Evolutionary conservation across 2,888 invertebrate genomes (phyloP).

Genomic region (Eilema griseolum): DNA sequence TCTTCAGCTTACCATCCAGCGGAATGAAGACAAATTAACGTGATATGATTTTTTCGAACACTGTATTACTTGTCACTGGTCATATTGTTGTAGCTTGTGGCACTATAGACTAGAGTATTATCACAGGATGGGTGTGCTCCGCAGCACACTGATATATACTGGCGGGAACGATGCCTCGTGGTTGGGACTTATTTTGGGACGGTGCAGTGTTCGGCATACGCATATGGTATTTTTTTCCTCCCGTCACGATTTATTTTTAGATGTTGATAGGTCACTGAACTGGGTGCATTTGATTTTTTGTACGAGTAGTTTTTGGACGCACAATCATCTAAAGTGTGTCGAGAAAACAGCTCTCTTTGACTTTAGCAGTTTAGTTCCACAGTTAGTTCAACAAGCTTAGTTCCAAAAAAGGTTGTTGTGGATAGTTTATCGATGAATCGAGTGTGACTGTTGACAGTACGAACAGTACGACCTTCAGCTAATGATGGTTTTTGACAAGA

Average conservation of each 20-base stretch:
- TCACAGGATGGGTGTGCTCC: slow-evolving; percentile 74
- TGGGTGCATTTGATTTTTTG: slow-evolving; percentile 66
- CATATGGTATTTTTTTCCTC: slow-evolving; percentile 67
- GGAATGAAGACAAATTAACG: no score
- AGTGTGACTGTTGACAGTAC: neutral
- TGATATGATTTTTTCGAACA: slow-evolving; percentile 50
- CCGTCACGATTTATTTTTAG: slow-evolving; percentile 82
- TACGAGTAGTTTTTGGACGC: slow-evolving; percentile 13
- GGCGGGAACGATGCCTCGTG: slow-evolving; percentile 78
- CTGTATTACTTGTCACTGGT: slow-evolving; percentile 73
- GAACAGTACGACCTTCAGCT: no score
- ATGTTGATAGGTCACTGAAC: slow-evolving; percentile 84
- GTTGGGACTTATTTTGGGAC: slow-evolving; percentile 77
- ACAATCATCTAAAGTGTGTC: no score
- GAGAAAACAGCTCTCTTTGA: no score
- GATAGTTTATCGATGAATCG: no score
- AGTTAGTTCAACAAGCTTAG: no score
- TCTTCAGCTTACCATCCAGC: no score
- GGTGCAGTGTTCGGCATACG: slow-evolving; percentile 61
- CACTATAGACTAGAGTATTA: slow-evolving; percentile 75
- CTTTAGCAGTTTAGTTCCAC: no score
- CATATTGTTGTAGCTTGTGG: slow-evolving; percentile 69
- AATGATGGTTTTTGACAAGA: no score
- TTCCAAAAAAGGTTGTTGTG: no score
- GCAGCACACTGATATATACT: slow-evolving; percentile 71